A percentile compares a stretch with the other conserved stretches of the same genome.
Evolutionary conservation across 2,888 invertebrate genomes (phyloP).

Genomic region (Pammene aurita): DNA sequence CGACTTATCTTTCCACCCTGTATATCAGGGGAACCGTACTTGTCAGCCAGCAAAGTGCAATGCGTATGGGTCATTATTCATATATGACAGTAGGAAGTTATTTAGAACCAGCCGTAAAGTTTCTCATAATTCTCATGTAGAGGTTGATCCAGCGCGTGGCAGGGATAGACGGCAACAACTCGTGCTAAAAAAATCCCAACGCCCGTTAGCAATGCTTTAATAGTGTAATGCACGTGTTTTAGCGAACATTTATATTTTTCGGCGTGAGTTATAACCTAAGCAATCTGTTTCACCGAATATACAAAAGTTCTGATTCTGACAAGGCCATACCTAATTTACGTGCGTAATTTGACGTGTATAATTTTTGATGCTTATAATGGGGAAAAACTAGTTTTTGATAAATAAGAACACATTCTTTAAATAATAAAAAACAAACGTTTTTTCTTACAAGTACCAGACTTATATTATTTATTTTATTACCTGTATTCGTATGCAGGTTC

Average conservation of each 20-base stretch:
- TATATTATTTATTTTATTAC: too few species aligned
- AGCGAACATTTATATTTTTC: not conserved
- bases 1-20: too few species aligned
- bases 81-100: not conserved
- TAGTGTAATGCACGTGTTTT: not conserved
- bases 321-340: too few species aligned
- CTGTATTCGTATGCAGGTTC: too few species aligned
- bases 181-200: not conserved
- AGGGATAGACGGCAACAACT: not conserved
- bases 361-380: too few species aligned
- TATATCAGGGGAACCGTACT: not conserved
- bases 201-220: not conserved
- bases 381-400: too few species aligned
- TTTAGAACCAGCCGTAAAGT: not conserved
- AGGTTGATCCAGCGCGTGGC: not conserved
- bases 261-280: not conserved
- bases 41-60: conserved; percentile 3
- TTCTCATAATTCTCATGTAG: not conserved
- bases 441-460: too few species aligned
- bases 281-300: not conserved
- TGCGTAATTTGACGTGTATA: too few species aligned
- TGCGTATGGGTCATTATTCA: not conserved
- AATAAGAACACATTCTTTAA: too few species aligned
- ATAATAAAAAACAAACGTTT: too few species aligned
- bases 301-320: too few species aligned